Evolutionary conservation across 2,888 invertebrate species (phyloP), one percentile per base, ranked within the genome.

Genomic region (Dasypolia templi): DNA sequence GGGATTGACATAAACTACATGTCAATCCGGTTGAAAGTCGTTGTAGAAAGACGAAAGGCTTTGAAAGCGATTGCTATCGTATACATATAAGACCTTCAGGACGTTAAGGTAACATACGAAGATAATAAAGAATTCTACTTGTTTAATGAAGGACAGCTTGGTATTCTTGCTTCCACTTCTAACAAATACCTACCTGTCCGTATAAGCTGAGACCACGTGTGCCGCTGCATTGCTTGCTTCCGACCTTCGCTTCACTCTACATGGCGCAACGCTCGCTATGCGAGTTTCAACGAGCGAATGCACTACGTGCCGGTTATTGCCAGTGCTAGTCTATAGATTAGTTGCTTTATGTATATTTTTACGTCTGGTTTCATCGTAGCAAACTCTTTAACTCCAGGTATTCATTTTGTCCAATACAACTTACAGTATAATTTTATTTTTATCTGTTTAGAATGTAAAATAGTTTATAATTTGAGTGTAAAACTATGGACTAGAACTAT

Each of bases 231-330:
- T 83, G 65, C 80, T 72, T 14, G 19, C 79, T 79, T 49, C 79
- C 79, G 46, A 79, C 84, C 79, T 83, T 79, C 65, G 72, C 61
- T 83, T 79, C 65, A 65, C 61, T 58, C 39, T 26, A 65, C 19
- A 83, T 83, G 73, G 64, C 73, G 80, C 80, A 79, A 83, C 12
- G 46, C 55, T 72, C 39, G 49, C 55, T 55, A 51, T 26, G 61
- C 55, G 55, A 39, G 68, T 42, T 77, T 42, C 49, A 74, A 49
- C 69, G 77, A 62, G 78, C 62, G 46, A 82, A 32, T 62, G 69
- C 69, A 53, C 46, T 64, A 51, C 83, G 53, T 64, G 79, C 39
- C 29, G 6, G 35, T 44, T 32, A 74, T 42, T 56, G 44, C 14
- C 22, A n/a, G 32, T n/a, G 19, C 32, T 35, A n/a, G 14, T 2